Base-by-base conservation (phyloP, 1,140 invertebrate species). In the Drosophila carrolli region DNA sequence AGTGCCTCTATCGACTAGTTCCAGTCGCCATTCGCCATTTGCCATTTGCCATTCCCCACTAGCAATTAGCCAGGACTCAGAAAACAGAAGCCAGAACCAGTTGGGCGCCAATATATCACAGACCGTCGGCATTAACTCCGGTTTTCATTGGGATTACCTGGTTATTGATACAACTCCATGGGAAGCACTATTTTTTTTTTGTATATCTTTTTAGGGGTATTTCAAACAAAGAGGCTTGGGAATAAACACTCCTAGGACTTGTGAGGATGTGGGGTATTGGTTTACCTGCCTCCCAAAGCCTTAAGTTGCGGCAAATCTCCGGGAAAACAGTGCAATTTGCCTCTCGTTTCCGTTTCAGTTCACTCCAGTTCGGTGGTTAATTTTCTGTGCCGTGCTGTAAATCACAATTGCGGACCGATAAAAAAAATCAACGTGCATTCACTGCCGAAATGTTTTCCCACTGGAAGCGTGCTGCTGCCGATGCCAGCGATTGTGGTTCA, bases 371-470 rank as follows among this genome's bases (percentile, higher is more conserved):
- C 60, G 54, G 44, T 75, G 73, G 48, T 61, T 60, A 66, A 53
- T 66, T 55, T 44, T 41, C 35, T 44, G 35, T 40, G 51, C 51
- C 57, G 38, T 35, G 50, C 48, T n/a, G 63, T 74, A 84, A 84
- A 81, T 67, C 81, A 84, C 65, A 80, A 73, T 51, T 50, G 58
- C 63, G 63, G 60, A 54, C 40, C 68, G 75, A 79, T 84, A 67
- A 79, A 70, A 58, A 77, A 77, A 86, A 72, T 85, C 70, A 81
- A 71, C 68, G 68, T 71, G 58, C 54, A 67, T 62, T 60, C 54
- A 60, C 57, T 72, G 38, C n/a, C 72, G 32, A 61, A 79, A 75
- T 78, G 78, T 67, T 81, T 71, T 56, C 61, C 78, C 73, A 75
- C 77, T 85, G 44, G 70, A 86, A 68, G 47, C 53, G 73, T 56